A percentile compares a stretch with the other conserved stretches of the same genome.
phyloP scores from a whole-genome alignment of 2,888 invertebrate genomes.

The Pedicia rivosa region DNA sequence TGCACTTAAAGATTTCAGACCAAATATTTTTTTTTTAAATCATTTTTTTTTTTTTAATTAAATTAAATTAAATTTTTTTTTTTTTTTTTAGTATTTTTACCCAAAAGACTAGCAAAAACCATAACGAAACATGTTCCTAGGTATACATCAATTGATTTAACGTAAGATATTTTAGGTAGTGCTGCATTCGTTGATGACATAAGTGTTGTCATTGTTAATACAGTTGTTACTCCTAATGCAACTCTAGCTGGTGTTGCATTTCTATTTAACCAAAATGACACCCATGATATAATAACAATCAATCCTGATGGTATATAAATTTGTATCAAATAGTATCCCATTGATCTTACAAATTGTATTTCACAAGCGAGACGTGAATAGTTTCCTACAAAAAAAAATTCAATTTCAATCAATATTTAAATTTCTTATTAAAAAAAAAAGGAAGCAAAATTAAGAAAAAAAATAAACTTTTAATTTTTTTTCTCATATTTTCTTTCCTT shows the following conservation, averaged over 20 bases:
- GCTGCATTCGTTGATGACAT: constrained; percentile 95
- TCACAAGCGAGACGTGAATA: constrained; percentile 92
- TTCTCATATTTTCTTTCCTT: no score
- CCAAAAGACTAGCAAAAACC: constrained; percentile 94
- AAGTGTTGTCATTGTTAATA: constrained; percentile 93
- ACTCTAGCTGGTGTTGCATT: constrained; percentile 91
- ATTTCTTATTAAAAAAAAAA: constrained; percentile 4
- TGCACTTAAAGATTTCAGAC: no score
- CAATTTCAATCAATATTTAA: constrained; percentile 2
- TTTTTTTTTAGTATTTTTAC: constrained; percentile 38
- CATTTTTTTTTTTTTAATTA: no score
- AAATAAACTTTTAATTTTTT: no score
- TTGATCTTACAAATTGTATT: constrained; percentile 92
- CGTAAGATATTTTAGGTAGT: constrained; percentile 94
- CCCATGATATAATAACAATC: constrained; percentile 95
- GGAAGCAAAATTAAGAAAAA: constrained; percentile 1
- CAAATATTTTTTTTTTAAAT: constrained; percentile 5
- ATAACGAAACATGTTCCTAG: constrained; percentile 96
- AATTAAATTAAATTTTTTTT: constrained; percentile 14
- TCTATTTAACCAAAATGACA: constrained; percentile 91
- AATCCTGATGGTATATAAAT: constrained; percentile 95
- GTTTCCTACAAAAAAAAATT: constrained; percentile 58
- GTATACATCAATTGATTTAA: constrained; percentile 95
- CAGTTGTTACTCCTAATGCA: constrained; percentile 86
- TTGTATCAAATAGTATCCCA: constrained; percentile 98